phyloP scores from a whole-genome alignment of 2,888 invertebrate genomes.

The Invenusta paracnida region DNA sequence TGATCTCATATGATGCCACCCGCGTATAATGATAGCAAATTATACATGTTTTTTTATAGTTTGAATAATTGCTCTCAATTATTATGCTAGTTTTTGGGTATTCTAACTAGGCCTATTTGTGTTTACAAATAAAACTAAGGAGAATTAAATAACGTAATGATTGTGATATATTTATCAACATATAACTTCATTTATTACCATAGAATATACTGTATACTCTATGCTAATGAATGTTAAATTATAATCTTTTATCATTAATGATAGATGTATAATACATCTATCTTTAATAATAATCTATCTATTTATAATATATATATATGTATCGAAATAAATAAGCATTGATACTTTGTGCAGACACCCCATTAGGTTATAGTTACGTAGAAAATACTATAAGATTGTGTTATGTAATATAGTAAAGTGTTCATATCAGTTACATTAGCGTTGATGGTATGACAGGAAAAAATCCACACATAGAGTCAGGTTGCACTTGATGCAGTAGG shows the following conservation, averaged over 20 bases:
- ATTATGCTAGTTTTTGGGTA: background rate
- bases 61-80: conserved; percentile 17
- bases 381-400: background rate
- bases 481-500: conserved; percentile 27
- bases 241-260: no score
- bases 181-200: background rate
- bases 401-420: conserved; percentile 13
- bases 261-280: background rate
- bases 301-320: background rate
- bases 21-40: background rate
- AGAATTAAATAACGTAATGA: background rate
- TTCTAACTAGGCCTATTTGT: background rate
- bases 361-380: background rate
- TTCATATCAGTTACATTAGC: background rate
- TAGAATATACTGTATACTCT: no score
- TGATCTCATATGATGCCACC: conserved; percentile 25
- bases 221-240: no score
- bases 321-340: background rate
- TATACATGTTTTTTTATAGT: conserved; percentile 21
- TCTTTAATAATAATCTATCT: no score
- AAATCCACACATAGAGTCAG: conserved; percentile 23
- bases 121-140: background rate
- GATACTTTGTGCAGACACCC: background rate
- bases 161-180: background rate
- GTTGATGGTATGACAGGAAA: background rate